These are phyloP conservation scores for Polylopha cassiicola DNA, from an alignment of 2,888 invertebrate genomes.

Conservation along the genomic window DNA sequence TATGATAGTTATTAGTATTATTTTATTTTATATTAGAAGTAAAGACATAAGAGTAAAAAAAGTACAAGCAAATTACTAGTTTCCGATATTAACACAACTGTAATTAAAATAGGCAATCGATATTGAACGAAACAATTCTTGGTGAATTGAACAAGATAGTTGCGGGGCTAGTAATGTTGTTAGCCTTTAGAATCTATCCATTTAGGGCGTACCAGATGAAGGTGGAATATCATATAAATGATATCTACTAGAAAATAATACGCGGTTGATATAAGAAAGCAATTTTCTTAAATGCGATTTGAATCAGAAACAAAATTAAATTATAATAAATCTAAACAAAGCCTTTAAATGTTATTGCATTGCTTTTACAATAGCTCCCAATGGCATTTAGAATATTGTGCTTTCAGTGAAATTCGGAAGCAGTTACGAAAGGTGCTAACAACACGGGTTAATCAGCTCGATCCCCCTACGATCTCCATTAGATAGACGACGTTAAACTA, in stretches of 20 bases:
- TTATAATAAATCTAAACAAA: too few relatives aligned
- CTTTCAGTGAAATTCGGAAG: slow-evolving; percentile 24
- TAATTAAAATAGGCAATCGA: slow-evolving; percentile 20
- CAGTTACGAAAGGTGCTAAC: slow-evolving; percentile 56
- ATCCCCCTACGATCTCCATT: slow-evolving; percentile 69
- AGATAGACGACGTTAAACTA: slow-evolving; percentile 57
- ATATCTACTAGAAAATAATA: too few relatives aligned
- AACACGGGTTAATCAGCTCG: slow-evolving; percentile 66
- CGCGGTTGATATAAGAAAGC: too few relatives aligned
- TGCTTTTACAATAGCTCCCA: slow-evolving; percentile 1
- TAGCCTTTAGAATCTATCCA: slow-evolving; percentile 24
- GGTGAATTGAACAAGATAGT: slow-evolving; percentile 55
- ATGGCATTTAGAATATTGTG: slow-evolving; percentile 3
- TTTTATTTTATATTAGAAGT: background rate
- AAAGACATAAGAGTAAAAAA: slow-evolving; percentile 2
- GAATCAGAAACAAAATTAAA: too few relatives aligned
- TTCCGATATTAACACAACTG: slow-evolving; percentile 10
- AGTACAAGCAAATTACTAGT: background rate
- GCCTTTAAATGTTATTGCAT: too few relatives aligned
- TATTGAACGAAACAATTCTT: slow-evolving; percentile 26
- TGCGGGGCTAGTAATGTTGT: slow-evolving; percentile 41
- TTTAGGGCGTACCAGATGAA: slow-evolving; percentile 27
- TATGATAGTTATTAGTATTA: background rate
- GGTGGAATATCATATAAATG: slow-evolving; percentile 11
- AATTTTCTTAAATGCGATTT: too few relatives aligned